phyloP scores from a whole-genome alignment of 23 tunicate species.

The Diplosoma virens region DNA sequence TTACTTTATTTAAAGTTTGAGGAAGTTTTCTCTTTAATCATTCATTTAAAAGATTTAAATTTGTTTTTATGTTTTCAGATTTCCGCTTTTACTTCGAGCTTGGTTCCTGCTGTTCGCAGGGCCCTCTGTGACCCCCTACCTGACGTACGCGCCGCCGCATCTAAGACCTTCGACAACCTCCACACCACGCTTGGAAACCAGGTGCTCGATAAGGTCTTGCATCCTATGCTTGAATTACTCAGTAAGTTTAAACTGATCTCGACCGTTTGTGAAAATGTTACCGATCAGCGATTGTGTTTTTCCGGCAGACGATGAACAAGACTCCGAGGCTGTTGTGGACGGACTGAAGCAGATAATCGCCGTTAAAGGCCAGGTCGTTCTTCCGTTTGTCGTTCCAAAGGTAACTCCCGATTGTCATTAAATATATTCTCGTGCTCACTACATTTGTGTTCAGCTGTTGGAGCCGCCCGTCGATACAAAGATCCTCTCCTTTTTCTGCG shows the following conservation, averaged over 20 bases:
- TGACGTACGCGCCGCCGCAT: slow-evolving; percentile 77
- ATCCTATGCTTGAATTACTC: slow-evolving; percentile 50
- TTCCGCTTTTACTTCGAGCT: slow-evolving; percentile 47
- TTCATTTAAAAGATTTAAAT: no score
- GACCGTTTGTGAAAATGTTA: neutral
- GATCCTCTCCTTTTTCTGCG: slow-evolving; percentile 65
- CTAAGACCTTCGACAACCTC: slow-evolving; percentile 86
- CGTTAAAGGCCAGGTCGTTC: slow-evolving; percentile 77
- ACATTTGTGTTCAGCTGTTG: slow-evolving; percentile 47
- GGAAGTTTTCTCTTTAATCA: no score
- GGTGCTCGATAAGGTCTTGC: slow-evolving; percentile 83
- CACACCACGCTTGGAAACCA: slow-evolving; percentile 76
- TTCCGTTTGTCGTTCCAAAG: slow-evolving; percentile 96
- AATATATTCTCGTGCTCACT: neutral
- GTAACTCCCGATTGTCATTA: slow-evolving; percentile 26
- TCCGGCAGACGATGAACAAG: slow-evolving; percentile 46
- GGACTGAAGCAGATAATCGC: slow-evolving; percentile 82
- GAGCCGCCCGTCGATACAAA: slow-evolving; percentile 87
- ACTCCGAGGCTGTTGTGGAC: slow-evolving; percentile 79
- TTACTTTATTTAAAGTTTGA: no score
- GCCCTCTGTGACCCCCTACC: slow-evolving; percentile 74
- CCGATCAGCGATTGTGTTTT: neutral
- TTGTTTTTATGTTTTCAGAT: no score
- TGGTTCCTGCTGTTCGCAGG: slow-evolving; percentile 78
- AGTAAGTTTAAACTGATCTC: slow-evolving; percentile 56